A percentile compares a stretch with the other conserved stretches of the same genome.
phyloP scores from a whole-genome alignment of 1,140 invertebrate genomes.

The Centruroides sculpturatus region DNA sequence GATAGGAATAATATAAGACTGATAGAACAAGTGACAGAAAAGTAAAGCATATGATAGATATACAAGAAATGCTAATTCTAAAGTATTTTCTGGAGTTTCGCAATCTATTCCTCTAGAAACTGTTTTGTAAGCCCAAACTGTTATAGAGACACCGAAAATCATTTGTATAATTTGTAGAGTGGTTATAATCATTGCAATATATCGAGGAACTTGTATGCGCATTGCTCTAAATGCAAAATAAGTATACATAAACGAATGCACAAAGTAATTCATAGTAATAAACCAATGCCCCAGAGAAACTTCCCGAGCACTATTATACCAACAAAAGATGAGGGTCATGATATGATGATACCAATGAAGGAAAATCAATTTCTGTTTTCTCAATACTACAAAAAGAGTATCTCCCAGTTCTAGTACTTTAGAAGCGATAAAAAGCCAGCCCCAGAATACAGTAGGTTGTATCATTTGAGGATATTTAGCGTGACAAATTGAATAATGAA shows the following conservation, averaged over 20 bases:
- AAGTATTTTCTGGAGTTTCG: slow-evolving; percentile 29
- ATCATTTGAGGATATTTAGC: slow-evolving; percentile 77
- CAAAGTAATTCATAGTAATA: slow-evolving; percentile 97
- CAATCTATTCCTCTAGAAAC: slow-evolving; percentile 27
- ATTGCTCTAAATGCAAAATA: slow-evolving; percentile 87
- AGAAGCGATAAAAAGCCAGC: slow-evolving; percentile 84
- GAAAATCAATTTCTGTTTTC: slow-evolving; percentile 95
- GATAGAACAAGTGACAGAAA: slow-evolving; percentile 79
- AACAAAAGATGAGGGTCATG: slow-evolving; percentile 73
- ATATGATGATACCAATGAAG: slow-evolving; percentile 76
- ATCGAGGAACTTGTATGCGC: slow-evolving; percentile 61
- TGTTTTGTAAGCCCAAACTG: slow-evolving; percentile 56
- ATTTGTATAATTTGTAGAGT: slow-evolving; percentile 83
- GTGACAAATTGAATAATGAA: slow-evolving; percentile 87
- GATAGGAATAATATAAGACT: slow-evolving; percentile 47
- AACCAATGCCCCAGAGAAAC: slow-evolving; percentile 95
- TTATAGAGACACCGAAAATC: slow-evolving; percentile 81
- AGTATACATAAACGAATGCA: slow-evolving; percentile 95
- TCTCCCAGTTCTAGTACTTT: slow-evolving; percentile 87
- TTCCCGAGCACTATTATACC: slow-evolving; percentile 94
- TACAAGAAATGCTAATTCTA: slow-evolving; percentile 30
- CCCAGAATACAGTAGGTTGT: slow-evolving; percentile 86
- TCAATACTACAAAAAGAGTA: slow-evolving; percentile 88
- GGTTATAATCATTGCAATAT: slow-evolving; percentile 84
- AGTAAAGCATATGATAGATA: slow-evolving; percentile 67